Conservation (phyloP, 1,140 invertebrate species). For the Trichogramma pretiosum region DNA sequence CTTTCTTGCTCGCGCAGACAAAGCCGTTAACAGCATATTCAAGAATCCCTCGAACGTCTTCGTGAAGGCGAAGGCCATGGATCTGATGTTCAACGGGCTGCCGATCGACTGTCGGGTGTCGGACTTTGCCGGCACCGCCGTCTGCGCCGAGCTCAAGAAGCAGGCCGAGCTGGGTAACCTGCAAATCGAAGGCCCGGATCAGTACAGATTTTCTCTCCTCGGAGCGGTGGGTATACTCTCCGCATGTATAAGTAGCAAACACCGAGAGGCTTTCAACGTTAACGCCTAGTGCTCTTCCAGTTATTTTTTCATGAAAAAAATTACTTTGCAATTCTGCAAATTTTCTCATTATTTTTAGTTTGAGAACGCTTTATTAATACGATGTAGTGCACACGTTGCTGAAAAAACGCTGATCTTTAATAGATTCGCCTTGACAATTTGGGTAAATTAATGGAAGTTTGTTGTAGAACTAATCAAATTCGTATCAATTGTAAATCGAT, state of each 20-base stretch:
- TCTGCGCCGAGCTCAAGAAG: conserved; percentile 46
- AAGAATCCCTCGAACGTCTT: conserved; percentile 54
- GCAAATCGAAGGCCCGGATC: conserved; percentile 19
- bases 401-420: too few species aligned
- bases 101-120: conserved; percentile 61
- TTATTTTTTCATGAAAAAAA: too few species aligned
- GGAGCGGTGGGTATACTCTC: conserved; percentile 16
- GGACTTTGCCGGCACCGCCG: conserved; percentile 61
- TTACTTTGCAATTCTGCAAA: too few species aligned
- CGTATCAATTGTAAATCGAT: too few species aligned
- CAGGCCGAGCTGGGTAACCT: conserved; percentile 20
- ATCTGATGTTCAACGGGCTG: conserved; percentile 62
- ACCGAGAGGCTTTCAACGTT: background rate
- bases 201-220: conserved; percentile 26
- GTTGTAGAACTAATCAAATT: too few species aligned
- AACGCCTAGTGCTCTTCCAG: too few species aligned
- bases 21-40: conserved; percentile 48
- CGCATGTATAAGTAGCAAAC: background rate
- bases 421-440: too few species aligned
- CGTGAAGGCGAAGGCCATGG: conserved; percentile 53
- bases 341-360: too few species aligned
- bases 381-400: too few species aligned
- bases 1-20: conserved; percentile 19
- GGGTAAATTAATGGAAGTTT: too few species aligned
- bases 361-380: too few species aligned